Conservation (phyloP, 2,888 invertebrate species). For the Drosophila nigricruria region DNA sequence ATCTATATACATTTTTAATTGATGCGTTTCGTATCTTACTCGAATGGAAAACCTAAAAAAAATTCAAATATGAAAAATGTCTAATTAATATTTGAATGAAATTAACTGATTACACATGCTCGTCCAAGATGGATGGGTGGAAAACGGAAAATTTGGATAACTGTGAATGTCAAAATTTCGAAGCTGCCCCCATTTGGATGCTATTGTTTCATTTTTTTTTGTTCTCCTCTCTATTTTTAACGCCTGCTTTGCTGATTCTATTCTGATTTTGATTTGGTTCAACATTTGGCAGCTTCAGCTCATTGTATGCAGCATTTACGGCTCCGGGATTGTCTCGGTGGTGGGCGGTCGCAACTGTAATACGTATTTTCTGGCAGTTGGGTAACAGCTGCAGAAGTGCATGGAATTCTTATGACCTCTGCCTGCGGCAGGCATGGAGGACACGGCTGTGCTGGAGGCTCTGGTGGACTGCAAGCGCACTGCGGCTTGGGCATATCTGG, state of each 20-base stretch:
- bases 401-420: conserved; percentile 32
- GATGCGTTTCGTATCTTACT: neutral
- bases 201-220: neutral
- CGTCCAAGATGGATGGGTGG: neutral
- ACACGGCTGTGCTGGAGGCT: neutral
- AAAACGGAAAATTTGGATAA: conserved; percentile 22
- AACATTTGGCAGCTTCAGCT: conserved; percentile 1
- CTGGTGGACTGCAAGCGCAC: conserved; percentile 15
- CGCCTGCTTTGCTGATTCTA: conserved; percentile 19
- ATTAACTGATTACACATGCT: neutral
- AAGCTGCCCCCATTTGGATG: neutral
- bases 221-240: conserved; percentile 4
- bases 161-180: conserved; percentile 10
- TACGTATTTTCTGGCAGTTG: neutral
- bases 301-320: conserved; percentile 40
- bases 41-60: neutral
- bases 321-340: neutral
- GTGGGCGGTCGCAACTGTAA: conserved; percentile 14
- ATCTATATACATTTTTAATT: neutral
- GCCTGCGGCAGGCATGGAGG: conserved; percentile 2
- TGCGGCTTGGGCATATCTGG: neutral
- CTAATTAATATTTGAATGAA: neutral
- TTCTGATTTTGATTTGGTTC: neutral
- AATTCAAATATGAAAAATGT: conserved; percentile 1
- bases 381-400: neutral